Base-by-base conservation (phyloP, 2,113 vertebrate species). In the Dendrocopos noguchii region DNA sequence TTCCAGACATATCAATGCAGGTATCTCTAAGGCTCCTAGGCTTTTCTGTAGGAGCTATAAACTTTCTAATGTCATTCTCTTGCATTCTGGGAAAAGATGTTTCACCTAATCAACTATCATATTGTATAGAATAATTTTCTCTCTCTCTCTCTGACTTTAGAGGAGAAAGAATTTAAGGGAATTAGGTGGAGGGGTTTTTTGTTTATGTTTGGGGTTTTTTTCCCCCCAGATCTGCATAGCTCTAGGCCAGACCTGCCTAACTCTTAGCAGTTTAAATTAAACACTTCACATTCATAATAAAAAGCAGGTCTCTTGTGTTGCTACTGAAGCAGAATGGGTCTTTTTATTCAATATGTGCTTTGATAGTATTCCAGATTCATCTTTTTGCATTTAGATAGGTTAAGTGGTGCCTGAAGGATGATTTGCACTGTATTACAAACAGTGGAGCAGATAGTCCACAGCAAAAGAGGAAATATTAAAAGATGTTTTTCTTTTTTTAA, bases 181-280 rank as follows among this genome's bases (percentile, higher is more conserved):
- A 3, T 18, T 47, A 65, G 42, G 42, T 44, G 42, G 42, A 44
- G 60, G 34, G 39, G 2, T 3, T 0, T 0, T n/a, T 86, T 87
- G 44, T 76, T 50, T 24, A 50, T 50, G 21, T 44, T 44, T 44
- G 59, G 25, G 50, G 59, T 72, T 88, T 94, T 80, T 80, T 21
- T 15, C 50, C 53, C 67, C 34, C 63, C 34, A 70, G 64, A 67
- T 77, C 60, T 64, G 36, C 36, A 65, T 56, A 90, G 84, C 91
- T 95, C 3, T n/a, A 85, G 92, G 82, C 80, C 57, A 84, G 73
- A 71, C 22, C 10, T 84, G 55, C 85, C 90, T 94, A 95, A 87
- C 81, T 59, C 74, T 83, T 95, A 90, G 56, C 68, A 88, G 76
- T 90, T 95, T 94, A 91, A 94, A 94, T 95, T 95, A 79, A 90